Evolutionary conservation across 2,113 vertebrate genomes (phyloP).

Genomic region (Sardina pilchardus): DNA sequence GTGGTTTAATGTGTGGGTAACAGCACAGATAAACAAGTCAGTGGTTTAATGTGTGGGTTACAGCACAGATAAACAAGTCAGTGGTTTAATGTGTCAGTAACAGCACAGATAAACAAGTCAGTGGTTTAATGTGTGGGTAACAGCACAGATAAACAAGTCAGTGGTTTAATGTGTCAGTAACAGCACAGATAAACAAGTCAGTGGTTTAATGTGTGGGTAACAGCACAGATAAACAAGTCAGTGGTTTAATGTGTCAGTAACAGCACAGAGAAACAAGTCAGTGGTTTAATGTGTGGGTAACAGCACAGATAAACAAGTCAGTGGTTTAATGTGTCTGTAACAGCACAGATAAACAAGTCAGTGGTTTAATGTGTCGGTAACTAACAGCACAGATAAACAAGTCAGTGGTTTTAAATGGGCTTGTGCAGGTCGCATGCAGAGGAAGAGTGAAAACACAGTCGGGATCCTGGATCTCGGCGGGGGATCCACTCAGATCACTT

Average conservation of each 20-base stretch:
- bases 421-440: constrained; percentile 83
- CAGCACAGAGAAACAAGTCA: background rate
- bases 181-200: background rate
- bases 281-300: background rate
- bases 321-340: background rate
- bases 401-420: background rate
- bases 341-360: too few relatives aligned
- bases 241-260: background rate
- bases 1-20: background rate
- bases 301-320: background rate
- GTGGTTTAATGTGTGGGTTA: background rate
- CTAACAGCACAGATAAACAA: background rate
- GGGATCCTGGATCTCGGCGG: constrained; percentile 94
- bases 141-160: background rate
- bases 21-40: background rate
- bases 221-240: background rate
- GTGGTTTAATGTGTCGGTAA: background rate
- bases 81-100: background rate
- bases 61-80: background rate
- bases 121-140: background rate
- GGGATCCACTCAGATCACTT: constrained; percentile 96
- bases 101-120: background rate
- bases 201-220: background rate
- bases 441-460: constrained; percentile 73
- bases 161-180: background rate